phyloP scores from a whole-genome alignment of 2,797 vertebrate genomes.

The Acrocephalus scirpaceus region DNA sequence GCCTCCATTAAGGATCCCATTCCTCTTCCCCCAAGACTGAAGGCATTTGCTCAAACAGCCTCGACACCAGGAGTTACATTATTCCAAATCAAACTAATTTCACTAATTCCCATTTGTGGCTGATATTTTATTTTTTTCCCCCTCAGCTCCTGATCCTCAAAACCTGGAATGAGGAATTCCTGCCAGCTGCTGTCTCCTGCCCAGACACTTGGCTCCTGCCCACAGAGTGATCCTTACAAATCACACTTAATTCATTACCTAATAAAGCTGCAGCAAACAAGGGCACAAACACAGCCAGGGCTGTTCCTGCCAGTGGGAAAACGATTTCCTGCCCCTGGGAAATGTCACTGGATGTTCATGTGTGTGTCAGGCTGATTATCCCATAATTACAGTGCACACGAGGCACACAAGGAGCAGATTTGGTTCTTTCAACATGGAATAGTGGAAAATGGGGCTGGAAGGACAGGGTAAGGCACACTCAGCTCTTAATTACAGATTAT shows the following conservation, averaged over 20 bases:
- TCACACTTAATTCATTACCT: neutral
- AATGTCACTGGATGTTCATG: neutral
- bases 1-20: neutral
- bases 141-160: neutral
- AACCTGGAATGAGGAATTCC: neutral
- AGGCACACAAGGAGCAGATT: neutral
- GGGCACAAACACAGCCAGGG: neutral
- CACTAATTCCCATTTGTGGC: neutral
- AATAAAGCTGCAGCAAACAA: neutral
- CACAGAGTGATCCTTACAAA: neutral
- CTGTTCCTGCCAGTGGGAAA: neutral
- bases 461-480: neutral
- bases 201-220: neutral
- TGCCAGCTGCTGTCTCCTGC: neutral
- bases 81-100: neutral
- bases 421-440: accelerated
- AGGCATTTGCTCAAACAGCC: neutral
- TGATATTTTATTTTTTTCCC: too few species aligned
- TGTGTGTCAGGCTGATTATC: neutral
- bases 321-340: neutral
- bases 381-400: neutral
- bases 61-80: neutral
- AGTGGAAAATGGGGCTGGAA: neutral
- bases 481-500: neutral
- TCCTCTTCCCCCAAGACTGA: neutral